Base-by-base conservation (phyloP, 1,140 invertebrate genomes). In the Lepidurus couesii region DNA sequence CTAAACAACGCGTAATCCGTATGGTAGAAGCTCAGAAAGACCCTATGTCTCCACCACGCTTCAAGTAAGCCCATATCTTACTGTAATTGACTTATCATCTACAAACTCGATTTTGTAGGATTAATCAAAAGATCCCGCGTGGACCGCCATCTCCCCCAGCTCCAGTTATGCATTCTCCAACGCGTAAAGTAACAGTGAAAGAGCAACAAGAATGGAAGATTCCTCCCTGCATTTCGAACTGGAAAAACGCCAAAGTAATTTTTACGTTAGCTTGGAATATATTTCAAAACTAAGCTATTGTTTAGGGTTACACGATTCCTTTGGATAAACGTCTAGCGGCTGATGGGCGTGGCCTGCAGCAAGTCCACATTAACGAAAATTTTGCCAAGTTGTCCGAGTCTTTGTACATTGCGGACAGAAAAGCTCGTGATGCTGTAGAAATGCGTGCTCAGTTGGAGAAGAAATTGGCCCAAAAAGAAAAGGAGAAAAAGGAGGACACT, bases 121-220 rank as follows among this genome's bases (percentile, higher is more conserved):
- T 96, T 74, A 96, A 95, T 84, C 94, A 94, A 82, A 96, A 96
- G 86, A 98, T 99, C 81, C 98, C 98, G 0, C 88, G 97, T 81
- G 97, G 96, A 0, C 97, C 98, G 13, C 98, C 98, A 0, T 99
- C 97, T 7, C 98, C 98, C 0, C 98, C 98, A 24, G 97, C 98
- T 1, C 93, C 93, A 21, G 95, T 98, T 1, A 90, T 99, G 86
- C 98, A 99, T 87, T 99, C 97, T 0, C 98, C 98, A 0, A 97
- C 98, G 0, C 89, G 98, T 79, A 95, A 99, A 85, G 94, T 84
- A 0, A 98, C 97, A 7, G 96, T 97, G 0, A 98, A 98, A 85
- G 98, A 99, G 85, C 98, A 99, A 84, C 93, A 98, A 81, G 97
- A 99, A 86, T 99, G 98, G 98, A 99, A 99, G 87, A 98, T 99